Evolutionary conservation across 2,797 vertebrate species (phyloP), one percentile per base, ranked within the genome.

Genomic region (Sebastes oblongus): DNA sequence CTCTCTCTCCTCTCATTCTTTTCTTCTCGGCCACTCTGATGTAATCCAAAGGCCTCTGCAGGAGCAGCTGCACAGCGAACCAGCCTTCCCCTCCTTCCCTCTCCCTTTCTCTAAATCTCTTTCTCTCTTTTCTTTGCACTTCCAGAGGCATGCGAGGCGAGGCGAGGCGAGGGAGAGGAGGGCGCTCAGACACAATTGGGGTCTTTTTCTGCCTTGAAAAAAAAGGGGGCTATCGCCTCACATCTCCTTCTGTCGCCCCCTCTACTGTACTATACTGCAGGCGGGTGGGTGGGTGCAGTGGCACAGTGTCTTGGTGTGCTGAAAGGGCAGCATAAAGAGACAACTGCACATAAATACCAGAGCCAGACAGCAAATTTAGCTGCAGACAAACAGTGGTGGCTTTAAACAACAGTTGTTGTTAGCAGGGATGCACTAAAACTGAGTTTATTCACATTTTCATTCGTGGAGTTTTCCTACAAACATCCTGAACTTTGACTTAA

Each of bases 21-120:
- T 95, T 96, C 95, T 94, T 94, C 90, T 94, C 93, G 83, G 80
- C 85, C 95, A 93, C 95, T 91, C 96, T 98, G 97, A 98, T 97
- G 96, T 97, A 96, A 97, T 96, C 96, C 93, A 95, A 96, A 96
- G 96, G 94, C 96, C 95, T 96, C 96, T 85, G 93, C 93, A 92
- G 94, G 95, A 96, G 97, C 97, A 97, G 97, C 97, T 98, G 97
- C 96, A 95, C 94, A 94, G 96, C 96, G 95, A 96, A 96, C 96
- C 95, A 94, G 94, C 93, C 94, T 91, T 93, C 95, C 95, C 93
- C 93, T 91, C 91, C 85, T 89, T 90, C 90, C 90, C 87, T 86
- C 90, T 92, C 90, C 86, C 83, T 94, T 93, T 93, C 92, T 93
- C 90, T 90, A 88, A 92, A 93, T 91, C 87, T 92, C 92, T 94